A percentile compares a stretch with the other conserved stretches of the same genome.
phyloP scores from a whole-genome alignment of 2,113 vertebrate genomes.

The Ceuthmochares aereus region DNA sequence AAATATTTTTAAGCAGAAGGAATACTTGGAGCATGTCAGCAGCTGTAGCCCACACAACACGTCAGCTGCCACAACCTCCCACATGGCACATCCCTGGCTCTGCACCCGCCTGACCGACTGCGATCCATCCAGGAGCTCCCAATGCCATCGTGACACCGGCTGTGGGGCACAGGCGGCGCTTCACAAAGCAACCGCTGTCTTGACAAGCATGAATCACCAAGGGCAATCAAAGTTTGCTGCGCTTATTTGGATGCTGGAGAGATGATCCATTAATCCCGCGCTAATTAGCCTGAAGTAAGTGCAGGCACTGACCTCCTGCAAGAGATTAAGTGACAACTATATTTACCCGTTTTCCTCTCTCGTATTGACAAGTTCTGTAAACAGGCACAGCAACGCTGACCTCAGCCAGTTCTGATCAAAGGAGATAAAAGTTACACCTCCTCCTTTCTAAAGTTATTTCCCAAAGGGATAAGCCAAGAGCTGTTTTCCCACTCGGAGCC shows the following conservation, averaged over 20 bases:
- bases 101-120: fast-evolving
- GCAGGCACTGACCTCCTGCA: slow-evolving; percentile 49
- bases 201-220: slow-evolving; percentile 16
- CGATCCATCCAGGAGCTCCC: fast-evolving
- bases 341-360: slow-evolving; percentile 57
- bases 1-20: background rate
- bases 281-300: slow-evolving; percentile 59
- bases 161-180: background rate
- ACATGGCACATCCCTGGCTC: background rate
- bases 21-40: background rate
- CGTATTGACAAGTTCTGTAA: slow-evolving; percentile 7
- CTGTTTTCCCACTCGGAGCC: background rate
- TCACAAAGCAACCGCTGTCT: background rate
- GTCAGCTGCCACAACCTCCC: background rate
- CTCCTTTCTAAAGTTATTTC: background rate
- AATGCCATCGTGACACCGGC: fast-evolving
- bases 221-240: slow-evolving; percentile 59
- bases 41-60: background rate
- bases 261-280: slow-evolving; percentile 57
- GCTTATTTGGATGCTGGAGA: slow-evolving; percentile 39
- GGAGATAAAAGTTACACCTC: background rate
- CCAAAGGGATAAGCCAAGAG: background rate
- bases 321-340: slow-evolving; percentile 68
- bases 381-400: background rate
- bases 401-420: background rate